These are phyloP conservation scores for Bicyclus anynana DNA, from an alignment of 1,140 invertebrate species.

Conservation along the genomic window DNA sequence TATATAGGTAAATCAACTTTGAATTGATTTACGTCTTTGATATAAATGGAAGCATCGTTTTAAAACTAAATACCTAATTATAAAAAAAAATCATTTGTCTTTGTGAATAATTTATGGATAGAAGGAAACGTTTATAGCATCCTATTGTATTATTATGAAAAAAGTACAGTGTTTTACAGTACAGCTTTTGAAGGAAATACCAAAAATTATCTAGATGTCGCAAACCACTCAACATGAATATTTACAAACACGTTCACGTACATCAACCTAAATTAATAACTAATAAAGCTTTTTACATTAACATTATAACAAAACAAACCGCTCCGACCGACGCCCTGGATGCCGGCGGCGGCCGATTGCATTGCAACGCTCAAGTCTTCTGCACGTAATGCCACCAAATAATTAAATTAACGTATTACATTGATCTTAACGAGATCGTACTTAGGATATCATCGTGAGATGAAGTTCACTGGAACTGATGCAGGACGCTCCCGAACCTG, in stretches of 20 bases:
- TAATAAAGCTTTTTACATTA: constrained; percentile 76
- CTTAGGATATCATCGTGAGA: constrained; percentile 72
- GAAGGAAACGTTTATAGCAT: not conserved
- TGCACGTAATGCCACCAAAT: constrained; percentile 69
- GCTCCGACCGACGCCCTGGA: constrained; percentile 12
- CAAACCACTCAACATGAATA: constrained; percentile 62
- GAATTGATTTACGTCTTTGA: constrained; percentile 72
- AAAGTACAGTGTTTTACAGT: not conserved
- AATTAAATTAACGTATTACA: constrained; percentile 58
- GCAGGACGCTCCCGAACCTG: constrained; percentile 31
- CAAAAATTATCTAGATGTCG: constrained; percentile 32
- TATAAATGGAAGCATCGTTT: constrained; percentile 76
- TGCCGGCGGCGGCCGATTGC: constrained; percentile 44
- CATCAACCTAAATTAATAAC: constrained; percentile 54
- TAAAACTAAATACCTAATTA: constrained; percentile 54
- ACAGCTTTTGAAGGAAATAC: not conserved
- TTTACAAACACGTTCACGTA: constrained; percentile 65
- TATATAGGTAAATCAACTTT: constrained; percentile 67
- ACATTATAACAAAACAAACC: constrained; percentile 64
- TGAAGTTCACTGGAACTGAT: constrained; percentile 64
- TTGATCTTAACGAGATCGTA: constrained; percentile 75
- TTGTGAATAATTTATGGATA: not conserved
- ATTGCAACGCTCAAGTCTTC: constrained; percentile 69
- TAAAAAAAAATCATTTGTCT: not conserved
- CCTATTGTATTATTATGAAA: not conserved